Evolutionary conservation across 2,888 invertebrate species (phyloP).

Genomic region (Eupithecia subfuscata): DNA sequence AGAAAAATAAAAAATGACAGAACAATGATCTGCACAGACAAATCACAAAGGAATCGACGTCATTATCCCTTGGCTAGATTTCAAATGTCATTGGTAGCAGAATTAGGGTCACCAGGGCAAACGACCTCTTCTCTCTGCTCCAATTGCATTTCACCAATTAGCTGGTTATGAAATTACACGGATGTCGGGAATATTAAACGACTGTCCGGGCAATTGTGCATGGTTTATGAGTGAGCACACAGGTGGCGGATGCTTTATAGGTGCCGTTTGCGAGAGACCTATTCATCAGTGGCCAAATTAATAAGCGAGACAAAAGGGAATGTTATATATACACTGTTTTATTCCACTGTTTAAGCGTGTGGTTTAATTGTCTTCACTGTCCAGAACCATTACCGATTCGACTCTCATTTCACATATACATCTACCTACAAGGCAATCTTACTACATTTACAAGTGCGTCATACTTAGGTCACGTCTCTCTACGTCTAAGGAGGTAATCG

Average conservation of each 20-base stretch:
- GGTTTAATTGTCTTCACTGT: neutral
- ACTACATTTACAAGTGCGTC: too few species aligned
- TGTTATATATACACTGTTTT: neutral
- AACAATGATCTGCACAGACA: slow-evolving; percentile 16
- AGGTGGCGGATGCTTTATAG: slow-evolving; percentile 12
- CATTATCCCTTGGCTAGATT: slow-evolving; percentile 30
- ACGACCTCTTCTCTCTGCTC: slow-evolving; percentile 25
- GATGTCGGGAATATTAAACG: slow-evolving; percentile 36
- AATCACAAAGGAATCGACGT: slow-evolving; percentile 25
- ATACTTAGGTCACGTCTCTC: too few species aligned
- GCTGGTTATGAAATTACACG: slow-evolving; percentile 39
- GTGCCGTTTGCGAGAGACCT: neutral
- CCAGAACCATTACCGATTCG: neutral
- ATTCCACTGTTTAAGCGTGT: neutral
- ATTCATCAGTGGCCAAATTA: neutral
- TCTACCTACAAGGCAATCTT: too few species aligned
- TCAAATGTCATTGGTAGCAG: slow-evolving; percentile 30
- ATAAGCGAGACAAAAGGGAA: neutral
- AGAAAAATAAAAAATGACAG: slow-evolving; percentile 15
- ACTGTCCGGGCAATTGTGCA: slow-evolving; percentile 27
- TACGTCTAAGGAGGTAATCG: too few species aligned
- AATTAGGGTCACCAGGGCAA: slow-evolving; percentile 30
- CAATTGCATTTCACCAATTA: slow-evolving; percentile 35
- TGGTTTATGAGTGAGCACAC: slow-evolving; percentile 18
- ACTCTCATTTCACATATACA: too few species aligned